Conservation (phyloP, 53 echinoderm and acorn worm species). For the Hippasteria phrygiana region DNA sequence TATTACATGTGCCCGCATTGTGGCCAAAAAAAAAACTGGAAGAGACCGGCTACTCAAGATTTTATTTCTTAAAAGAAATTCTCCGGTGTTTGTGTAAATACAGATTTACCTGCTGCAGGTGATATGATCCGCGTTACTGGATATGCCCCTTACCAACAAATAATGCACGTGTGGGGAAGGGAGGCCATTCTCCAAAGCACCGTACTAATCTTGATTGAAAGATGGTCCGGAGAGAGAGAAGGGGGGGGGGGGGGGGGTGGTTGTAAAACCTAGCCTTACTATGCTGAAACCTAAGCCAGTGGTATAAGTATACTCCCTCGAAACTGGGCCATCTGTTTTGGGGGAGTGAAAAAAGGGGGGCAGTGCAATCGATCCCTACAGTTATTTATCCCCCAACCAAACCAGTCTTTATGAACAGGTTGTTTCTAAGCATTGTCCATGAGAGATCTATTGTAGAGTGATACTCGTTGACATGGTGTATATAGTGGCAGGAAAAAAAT, state of each 20-base stretch:
- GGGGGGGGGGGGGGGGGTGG: neutral
- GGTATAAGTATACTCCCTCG: constrained; percentile 19
- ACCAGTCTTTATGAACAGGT: constrained; percentile 52
- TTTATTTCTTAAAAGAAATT: constrained; percentile 44
- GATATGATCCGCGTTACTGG: constrained; percentile 60
- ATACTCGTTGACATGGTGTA: constrained; percentile 43
- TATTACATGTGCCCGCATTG: constrained; percentile 31
- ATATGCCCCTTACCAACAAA: constrained; percentile 49
- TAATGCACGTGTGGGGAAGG: constrained; percentile 48
- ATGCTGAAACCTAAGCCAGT: constrained; percentile 40
- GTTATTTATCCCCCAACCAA: constrained; percentile 43
- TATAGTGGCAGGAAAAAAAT: constrained; percentile 25
- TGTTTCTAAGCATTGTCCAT: constrained; percentile 49
- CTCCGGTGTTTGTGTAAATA: constrained; percentile 63
- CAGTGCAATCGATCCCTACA: constrained; percentile 35
- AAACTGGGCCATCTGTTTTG: constrained; percentile 62
- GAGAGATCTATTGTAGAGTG: constrained; percentile 18
- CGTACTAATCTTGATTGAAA: constrained; percentile 60
- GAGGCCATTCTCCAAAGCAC: neutral
- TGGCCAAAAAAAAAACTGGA: neutral
- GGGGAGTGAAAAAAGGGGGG: neutral
- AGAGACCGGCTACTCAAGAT: constrained; percentile 48
- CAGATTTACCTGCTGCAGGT: constrained; percentile 58
- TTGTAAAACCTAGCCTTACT: neutral
- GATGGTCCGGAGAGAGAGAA: constrained; percentile 22